Evolutionary conservation across 2,797 vertebrate species (phyloP).

Genomic region (Podarcis lilfordi): DNA sequence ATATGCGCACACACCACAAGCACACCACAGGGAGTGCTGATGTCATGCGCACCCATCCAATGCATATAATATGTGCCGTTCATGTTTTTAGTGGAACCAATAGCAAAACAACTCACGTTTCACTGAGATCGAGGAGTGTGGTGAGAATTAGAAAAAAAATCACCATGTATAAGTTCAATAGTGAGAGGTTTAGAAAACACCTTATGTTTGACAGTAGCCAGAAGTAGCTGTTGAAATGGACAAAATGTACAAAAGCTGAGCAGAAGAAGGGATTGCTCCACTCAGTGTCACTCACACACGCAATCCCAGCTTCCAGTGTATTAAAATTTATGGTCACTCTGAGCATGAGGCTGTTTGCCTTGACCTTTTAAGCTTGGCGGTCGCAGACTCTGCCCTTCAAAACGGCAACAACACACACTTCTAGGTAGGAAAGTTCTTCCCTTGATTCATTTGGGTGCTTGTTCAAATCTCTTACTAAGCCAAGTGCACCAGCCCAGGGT

Average conservation of each 20-base stretch:
- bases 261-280: constrained; percentile 3
- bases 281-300: background rate
- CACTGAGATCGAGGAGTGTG: too few species aligned
- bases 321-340: constrained; percentile 15
- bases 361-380: constrained; percentile 14
- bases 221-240: background rate
- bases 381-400: background rate
- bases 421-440: background rate
- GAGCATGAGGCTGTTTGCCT: background rate
- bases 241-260: background rate
- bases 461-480: background rate
- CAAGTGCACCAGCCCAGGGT: background rate
- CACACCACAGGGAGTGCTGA: too few species aligned
- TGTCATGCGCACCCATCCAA: too few species aligned
- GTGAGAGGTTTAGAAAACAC: background rate
- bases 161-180: too few species aligned
- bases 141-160: too few species aligned
- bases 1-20: too few species aligned
- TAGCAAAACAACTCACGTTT: too few species aligned
- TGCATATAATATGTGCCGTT: too few species aligned
- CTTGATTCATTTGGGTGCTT: constrained; percentile 6
- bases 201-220: background rate
- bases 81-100: too few species aligned
- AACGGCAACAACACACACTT: background rate
- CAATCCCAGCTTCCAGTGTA: background rate